Percentiles rank a stretch among this genome's conserved stretches.
These are phyloP conservation scores for Caradrina kadenii DNA, from an alignment of 2,888 invertebrate genomes.

Conservation along the genomic window DNA sequence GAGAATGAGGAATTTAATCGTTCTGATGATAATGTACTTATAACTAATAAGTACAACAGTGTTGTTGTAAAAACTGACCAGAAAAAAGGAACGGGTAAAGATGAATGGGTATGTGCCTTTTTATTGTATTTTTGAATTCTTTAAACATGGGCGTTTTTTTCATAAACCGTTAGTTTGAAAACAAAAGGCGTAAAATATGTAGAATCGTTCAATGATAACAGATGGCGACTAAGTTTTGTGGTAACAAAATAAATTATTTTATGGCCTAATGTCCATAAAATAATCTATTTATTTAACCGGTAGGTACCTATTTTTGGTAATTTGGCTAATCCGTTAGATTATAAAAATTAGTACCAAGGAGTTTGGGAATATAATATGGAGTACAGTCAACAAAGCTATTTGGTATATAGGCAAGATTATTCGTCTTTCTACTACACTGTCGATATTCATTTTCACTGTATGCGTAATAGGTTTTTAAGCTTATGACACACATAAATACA, in stretches of 20 bases:
- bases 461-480: no score
- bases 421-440: no score
- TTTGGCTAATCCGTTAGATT: no score
- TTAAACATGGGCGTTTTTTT: not conserved
- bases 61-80: constrained; percentile 10
- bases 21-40: constrained; percentile 75
- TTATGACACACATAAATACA: no score
- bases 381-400: no score
- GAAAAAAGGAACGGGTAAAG: constrained; percentile 15
- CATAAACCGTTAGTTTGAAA: not conserved
- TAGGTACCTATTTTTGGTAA: no score
- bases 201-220: not conserved
- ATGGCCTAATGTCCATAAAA: not conserved
- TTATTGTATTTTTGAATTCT: not conserved
- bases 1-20: constrained; percentile 69
- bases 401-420: no score
- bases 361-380: no score
- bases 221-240: not conserved
- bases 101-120: constrained; percentile 68
- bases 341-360: no score
- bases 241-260: constrained; percentile 8
- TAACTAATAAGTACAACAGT: constrained; percentile 74
- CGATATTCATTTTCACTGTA: no score
- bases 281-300: not conserved
- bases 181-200: constrained; percentile 3